Conservation (phyloP, 1,140 invertebrate genomes). For the Lordiphosa mommai region DNA sequence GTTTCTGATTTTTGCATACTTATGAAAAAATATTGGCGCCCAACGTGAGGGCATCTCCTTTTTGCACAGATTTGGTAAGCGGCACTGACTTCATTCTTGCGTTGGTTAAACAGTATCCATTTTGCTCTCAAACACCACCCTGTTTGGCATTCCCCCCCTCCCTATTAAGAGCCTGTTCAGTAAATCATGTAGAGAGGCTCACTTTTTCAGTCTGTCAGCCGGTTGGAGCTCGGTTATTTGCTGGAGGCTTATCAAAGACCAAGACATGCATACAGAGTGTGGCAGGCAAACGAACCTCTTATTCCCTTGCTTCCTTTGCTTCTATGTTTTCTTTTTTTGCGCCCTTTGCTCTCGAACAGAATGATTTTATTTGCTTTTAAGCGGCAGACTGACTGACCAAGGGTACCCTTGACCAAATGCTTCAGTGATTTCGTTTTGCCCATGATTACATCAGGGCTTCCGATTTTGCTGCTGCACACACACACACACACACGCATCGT, state of each 20-base stretch:
- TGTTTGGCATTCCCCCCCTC: background rate
- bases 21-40: too few relatives aligned
- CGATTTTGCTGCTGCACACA: background rate
- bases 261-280: slow-evolving; percentile 6
- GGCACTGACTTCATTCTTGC: too few relatives aligned
- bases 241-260: slow-evolving; percentile 6
- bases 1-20: too few relatives aligned
- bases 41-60: too few relatives aligned
- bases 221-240: slow-evolving; percentile 1
- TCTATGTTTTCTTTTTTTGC: slow-evolving; percentile 18
- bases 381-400: slow-evolving; percentile 43
- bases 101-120: background rate
- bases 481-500: slow-evolving; percentile 5
- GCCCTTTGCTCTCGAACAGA: slow-evolving; percentile 23
- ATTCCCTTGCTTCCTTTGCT: background rate
- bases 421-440: slow-evolving; percentile 42
- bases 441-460: slow-evolving; percentile 51
- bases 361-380: slow-evolving; percentile 70
- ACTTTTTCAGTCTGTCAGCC: slow-evolving; percentile 10
- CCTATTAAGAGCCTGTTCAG: background rate
- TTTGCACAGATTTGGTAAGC: too few relatives aligned
- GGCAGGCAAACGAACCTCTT: background rate
- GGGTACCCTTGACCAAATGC: slow-evolving; percentile 15
- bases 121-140: background rate
- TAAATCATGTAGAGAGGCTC: slow-evolving; percentile 7